Evolutionary conservation across 1,140 invertebrate genomes (phyloP), one percentile per base, ranked within the genome.

Genomic region (Phymastichus coffea): DNA sequence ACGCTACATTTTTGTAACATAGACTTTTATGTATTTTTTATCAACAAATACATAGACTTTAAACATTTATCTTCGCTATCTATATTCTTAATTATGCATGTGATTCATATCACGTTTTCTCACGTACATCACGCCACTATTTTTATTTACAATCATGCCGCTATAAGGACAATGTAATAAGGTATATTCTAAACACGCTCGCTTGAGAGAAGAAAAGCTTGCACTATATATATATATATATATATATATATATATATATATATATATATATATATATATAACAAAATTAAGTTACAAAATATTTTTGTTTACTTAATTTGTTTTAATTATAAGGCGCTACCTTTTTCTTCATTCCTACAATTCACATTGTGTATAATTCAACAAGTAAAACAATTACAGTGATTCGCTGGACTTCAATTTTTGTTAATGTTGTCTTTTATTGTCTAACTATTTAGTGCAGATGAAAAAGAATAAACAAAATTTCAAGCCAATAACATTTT

Each of bases 71-170:
- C 44, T 44, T 52, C 22, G 41, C 35, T 52, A 52, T 52, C 28
- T 49, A 57, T 49, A 49, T 59, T 59, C 40, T 52, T 52, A 51
- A 52, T 44, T 52, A 52, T 52, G 47, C 35, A 4, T 51, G 15
- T 35, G 41, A 48, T 33, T 38, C 22, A 20, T 40, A 17, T 46
- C 22, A 28, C 35, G 43, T 28, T 22, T 33, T 17, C 15, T 44
- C 40, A 23, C 41, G 33, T 26, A 12, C 26, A 43, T 25, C 38
- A 51, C 47, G 22, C 47, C 40, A 40, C 33, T 57, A 47, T n/a
- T 33, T 33, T 7, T 57, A 58, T 58, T 22, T 58, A 58, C 47
- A 58, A 43, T 33, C 44, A 43, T 35, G 12, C 26, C 23, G 33
- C 43, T 57, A 40, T 33, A 12, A 33, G 14, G 15, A 19, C n/a